Evolutionary conservation across 2,113 vertebrate genomes (phyloP).

Genomic region (Gallinago paraguaiae): DNA sequence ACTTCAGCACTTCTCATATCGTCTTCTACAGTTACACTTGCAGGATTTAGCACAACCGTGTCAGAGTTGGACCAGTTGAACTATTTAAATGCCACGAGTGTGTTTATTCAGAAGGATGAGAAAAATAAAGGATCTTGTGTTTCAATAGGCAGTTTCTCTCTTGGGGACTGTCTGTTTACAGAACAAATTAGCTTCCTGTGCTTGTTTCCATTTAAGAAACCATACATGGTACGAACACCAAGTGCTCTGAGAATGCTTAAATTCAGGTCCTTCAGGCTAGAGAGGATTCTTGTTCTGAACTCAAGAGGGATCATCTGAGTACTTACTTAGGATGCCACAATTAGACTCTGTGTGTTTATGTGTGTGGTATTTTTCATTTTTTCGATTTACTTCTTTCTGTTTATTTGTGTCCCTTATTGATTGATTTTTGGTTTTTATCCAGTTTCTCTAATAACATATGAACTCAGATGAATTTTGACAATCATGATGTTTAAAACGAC

Average conservation of each 20-base stretch:
- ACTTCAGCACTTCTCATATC: neutral
- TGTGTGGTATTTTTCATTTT: neutral
- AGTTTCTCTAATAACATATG: neutral
- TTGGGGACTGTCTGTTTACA: neutral
- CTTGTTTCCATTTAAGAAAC: slow-evolving; percentile 17
- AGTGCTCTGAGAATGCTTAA: neutral
- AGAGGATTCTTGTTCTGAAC: neutral
- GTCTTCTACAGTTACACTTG: neutral
- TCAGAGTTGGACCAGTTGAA: neutral
- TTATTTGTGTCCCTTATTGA: neutral
- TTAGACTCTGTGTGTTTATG: neutral
- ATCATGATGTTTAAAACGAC: neutral
- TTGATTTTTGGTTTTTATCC: neutral
- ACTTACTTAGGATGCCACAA: neutral
- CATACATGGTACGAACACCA: neutral
- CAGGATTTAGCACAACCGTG: neutral
- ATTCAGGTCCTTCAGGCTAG: neutral
- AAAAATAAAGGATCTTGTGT: neutral
- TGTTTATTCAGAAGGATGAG: neutral
- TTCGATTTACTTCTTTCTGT: neutral
- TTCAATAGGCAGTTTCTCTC: slow-evolving; percentile 1
- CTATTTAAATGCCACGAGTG: neutral
- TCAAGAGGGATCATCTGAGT: neutral
- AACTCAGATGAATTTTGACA: neutral
- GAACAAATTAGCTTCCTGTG: slow-evolving; percentile 1